Evolutionary conservation across 2,797 vertebrate species (phyloP), one percentile per base, ranked within the genome.

Genomic region (Spheniscus humboldti): DNA sequence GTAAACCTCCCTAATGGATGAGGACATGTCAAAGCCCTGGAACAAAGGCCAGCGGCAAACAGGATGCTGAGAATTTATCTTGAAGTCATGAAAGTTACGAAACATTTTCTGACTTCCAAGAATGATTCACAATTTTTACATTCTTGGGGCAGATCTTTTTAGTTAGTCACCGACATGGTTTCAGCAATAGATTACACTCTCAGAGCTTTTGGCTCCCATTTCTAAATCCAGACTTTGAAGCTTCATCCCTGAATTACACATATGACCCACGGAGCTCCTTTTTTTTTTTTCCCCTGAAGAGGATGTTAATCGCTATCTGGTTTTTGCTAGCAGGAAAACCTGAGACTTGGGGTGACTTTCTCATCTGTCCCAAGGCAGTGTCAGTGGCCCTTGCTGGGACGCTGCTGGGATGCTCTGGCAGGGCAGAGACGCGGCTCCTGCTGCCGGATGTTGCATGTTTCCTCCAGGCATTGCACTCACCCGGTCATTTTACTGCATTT

Each of bases 51-150:
- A 15, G 57, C 19, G 91, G 80, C 89, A 82, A 85, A 91, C 94
- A 95, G 96, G 91, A 95, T 92, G 91, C 87, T 68, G 81, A 68
- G 77, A n/a, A 50, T 22, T 92, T 48, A 13, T 78, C 92, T 75
- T 75, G 52, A 57, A 87, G 30, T 76, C 87, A 82, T 6, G 19
- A 13, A 24, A 31, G 41, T 91, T 89, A 62, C 23, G 27, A 91
- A 94, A 89, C 23, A 13, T 47, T 60, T 27, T 89, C 63, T 84
- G 84, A 47, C 77, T 76, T 47, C 64, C 55, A 82, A 66, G 69
- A 85, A 57, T 91, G 95, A 91, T 64, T 94, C 81, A 85, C 1
- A 43, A 25, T 33, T 81, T 67, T 28, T 59, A 20, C 56, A 4
- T 88, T 90, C 93, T n/a, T 50, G 57, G 64, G 73, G 43, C 4